These are phyloP conservation scores for Cotesia glomerata DNA, from an alignment of 1,140 invertebrate species.

Conservation along the genomic window DNA sequence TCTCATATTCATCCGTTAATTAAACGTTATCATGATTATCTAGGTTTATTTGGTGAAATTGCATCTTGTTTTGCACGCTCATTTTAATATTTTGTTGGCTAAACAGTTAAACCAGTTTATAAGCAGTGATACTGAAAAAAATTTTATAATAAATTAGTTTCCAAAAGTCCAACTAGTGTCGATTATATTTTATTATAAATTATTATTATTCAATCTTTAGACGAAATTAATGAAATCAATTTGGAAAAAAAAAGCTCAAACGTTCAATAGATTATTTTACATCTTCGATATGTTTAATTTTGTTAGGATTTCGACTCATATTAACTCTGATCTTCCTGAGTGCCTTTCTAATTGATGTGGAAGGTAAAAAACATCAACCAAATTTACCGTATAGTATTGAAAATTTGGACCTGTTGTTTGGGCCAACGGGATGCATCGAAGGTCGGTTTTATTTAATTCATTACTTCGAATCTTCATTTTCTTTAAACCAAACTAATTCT, in stretches of 20 bases:
- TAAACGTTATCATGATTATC: too few species aligned
- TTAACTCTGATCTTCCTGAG: constrained; percentile 36
- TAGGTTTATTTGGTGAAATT: not conserved
- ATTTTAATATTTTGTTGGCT: constrained; percentile 3
- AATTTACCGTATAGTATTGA: constrained; percentile 34
- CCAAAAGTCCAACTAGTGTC: not conserved
- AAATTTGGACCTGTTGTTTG: constrained; percentile 48
- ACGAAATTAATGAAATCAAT: not conserved
- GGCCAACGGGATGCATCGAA: constrained; percentile 50
- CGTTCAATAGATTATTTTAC: constrained; percentile 25
- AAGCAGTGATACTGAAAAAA: too few species aligned
- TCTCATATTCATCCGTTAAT: too few species aligned
- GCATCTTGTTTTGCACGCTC: constrained; percentile 8
- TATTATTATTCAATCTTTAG: not conserved
- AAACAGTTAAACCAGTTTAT: not conserved
- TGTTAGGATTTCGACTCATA: constrained; percentile 43
- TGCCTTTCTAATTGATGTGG: constrained; percentile 37
- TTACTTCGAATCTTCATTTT: not conserved
- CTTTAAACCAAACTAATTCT: not conserved
- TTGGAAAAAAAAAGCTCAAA: not conserved
- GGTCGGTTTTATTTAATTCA: constrained; percentile 45
- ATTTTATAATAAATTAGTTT: too few species aligned
- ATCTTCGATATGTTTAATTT: constrained; percentile 47
- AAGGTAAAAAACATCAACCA: constrained; percentile 41
- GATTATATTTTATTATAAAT: not conserved